Percentiles rank a stretch among this genome's conserved stretches.
Evolutionary conservation across 2,888 invertebrate genomes (phyloP).

Genomic region (Melipona bicolor): DNA sequence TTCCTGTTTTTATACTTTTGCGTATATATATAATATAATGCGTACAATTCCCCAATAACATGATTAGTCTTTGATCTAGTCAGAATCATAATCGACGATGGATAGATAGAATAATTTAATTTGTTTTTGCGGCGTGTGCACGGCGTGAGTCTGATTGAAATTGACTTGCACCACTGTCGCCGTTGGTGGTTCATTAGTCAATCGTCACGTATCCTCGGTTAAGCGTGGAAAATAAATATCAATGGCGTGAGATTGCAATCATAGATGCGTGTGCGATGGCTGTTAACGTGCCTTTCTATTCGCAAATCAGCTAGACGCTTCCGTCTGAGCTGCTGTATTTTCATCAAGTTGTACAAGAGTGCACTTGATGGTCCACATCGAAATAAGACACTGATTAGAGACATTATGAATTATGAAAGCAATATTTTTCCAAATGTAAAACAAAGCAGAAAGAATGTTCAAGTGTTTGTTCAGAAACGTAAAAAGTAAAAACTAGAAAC

Average conservation of each 20-base stretch:
- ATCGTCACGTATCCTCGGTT: slow-evolving; percentile 39
- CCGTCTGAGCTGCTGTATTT: neutral
- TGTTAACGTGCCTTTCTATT: neutral
- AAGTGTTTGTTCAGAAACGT: neutral
- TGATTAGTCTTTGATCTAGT: neutral
- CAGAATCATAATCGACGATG: neutral
- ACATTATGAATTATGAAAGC: too few relatives aligned
- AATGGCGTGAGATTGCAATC: slow-evolving; percentile 1
- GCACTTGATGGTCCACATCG: neutral
- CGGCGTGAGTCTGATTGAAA: slow-evolving; percentile 9
- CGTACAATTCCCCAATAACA: neutral
- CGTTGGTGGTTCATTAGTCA: slow-evolving; percentile 35
- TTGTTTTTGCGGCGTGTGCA: slow-evolving; percentile 10
- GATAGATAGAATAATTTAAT: slow-evolving; percentile 6
- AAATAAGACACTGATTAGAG: too few relatives aligned
- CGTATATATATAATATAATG: neutral
- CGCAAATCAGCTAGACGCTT: slow-evolving; percentile 9
- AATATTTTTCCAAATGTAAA: too few relatives aligned
- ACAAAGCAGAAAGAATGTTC: too few relatives aligned
- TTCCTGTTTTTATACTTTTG: neutral
- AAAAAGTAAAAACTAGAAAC: neutral
- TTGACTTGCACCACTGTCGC: slow-evolving; percentile 33
- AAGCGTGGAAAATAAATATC: slow-evolving; percentile 37
- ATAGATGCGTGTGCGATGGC: neutral
- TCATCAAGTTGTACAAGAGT: neutral